Conservation (phyloP, 2,797 vertebrate species). For the Lagodon rhomboides region DNA sequence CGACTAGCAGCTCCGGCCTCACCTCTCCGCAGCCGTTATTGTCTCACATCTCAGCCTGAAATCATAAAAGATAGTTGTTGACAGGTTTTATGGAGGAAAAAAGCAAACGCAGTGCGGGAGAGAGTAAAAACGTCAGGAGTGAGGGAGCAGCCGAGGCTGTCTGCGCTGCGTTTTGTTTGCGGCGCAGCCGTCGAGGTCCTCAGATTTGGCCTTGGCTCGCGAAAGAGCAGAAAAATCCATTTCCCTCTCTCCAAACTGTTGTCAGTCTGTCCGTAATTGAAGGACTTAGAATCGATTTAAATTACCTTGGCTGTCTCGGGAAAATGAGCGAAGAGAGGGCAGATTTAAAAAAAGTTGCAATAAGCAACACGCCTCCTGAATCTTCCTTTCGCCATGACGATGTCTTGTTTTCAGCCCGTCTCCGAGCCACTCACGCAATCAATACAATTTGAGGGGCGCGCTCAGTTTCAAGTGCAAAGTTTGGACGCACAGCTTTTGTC, state of each 20-base stretch:
- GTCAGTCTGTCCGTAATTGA: slow-evolving; percentile 80
- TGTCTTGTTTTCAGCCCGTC: slow-evolving; percentile 55
- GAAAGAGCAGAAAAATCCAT: slow-evolving; percentile 79
- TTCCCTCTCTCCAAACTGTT: slow-evolving; percentile 77
- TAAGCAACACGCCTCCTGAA: slow-evolving; percentile 55
- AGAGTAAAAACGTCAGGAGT: slow-evolving; percentile 50
- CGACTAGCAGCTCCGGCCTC: slow-evolving; percentile 17
- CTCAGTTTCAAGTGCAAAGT: slow-evolving; percentile 45
- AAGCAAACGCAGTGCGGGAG: slow-evolving; percentile 33
- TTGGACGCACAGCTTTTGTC: slow-evolving; percentile 5
- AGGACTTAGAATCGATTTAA: slow-evolving; percentile 84
- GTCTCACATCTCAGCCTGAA: slow-evolving; percentile 43
- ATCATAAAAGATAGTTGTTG: slow-evolving; percentile 47
- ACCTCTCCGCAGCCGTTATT: slow-evolving; percentile 22
- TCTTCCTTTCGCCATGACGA: slow-evolving; percentile 56
- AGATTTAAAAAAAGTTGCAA: slow-evolving; percentile 71
- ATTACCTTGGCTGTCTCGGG: slow-evolving; percentile 78
- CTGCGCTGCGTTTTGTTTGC: slow-evolving; percentile 18
- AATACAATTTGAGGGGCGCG: slow-evolving; percentile 32
- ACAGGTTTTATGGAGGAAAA: slow-evolving; percentile 59
- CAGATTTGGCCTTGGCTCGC: slow-evolving; percentile 74
- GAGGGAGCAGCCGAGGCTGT: slow-evolving; percentile 41
- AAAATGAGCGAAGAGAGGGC: slow-evolving; percentile 67
- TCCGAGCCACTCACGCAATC: slow-evolving; percentile 35
- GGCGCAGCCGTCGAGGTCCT: slow-evolving; percentile 38